These are phyloP conservation scores for Antrozous pallidus DNA, from an alignment of 2,797 vertebrate genomes.

Conservation along the genomic window DNA sequence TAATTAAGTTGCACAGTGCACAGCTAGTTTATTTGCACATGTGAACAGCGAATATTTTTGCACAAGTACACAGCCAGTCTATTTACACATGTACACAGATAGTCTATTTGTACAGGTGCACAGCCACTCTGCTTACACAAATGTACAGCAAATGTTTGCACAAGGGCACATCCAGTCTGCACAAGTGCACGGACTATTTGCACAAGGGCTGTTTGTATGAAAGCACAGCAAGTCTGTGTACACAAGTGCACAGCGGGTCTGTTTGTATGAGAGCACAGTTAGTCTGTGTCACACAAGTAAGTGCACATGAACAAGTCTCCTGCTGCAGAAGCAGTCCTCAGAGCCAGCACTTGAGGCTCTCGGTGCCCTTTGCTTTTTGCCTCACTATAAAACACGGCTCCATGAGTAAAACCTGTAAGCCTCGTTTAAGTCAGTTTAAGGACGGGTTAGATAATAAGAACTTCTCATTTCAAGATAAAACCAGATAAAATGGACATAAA, in stretches of 20 bases:
- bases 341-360: rapidly evolving
- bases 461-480: slow-evolving; percentile 18
- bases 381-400: rapidly evolving
- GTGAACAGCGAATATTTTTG: rapidly evolving
- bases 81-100: not conserved
- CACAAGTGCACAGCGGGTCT: not conserved
- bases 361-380: not conserved
- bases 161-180: not conserved
- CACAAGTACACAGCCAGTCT: not conserved
- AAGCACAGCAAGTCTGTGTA: not conserved
- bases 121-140: not conserved
- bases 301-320: not conserved
- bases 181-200: not conserved
- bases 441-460: not conserved
- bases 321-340: not conserved
- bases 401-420: not conserved
- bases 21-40: not conserved
- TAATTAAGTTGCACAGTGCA: not conserved
- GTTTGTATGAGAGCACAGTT: not conserved
- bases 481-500: slow-evolving; percentile 13
- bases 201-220: no score
- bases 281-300: no score
- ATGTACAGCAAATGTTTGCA: not conserved
- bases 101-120: no score
- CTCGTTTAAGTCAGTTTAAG: not conserved